Evolutionary conservation across 2,797 vertebrate genomes (phyloP), one percentile per base, ranked within the genome.

Genomic region (Selene dorsalis): DNA sequence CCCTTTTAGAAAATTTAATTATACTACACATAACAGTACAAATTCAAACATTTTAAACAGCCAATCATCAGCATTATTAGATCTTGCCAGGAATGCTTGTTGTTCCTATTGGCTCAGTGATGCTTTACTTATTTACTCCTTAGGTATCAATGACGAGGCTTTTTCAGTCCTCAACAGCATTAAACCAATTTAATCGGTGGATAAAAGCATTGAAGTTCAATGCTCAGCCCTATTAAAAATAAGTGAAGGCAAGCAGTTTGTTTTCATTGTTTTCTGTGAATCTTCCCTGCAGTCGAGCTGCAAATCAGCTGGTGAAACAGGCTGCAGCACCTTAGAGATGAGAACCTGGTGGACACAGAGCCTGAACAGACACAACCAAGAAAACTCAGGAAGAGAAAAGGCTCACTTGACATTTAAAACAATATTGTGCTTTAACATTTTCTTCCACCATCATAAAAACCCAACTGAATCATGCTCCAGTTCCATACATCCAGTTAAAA

Each of bases 401-500:
- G 57, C 24, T 74, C 3, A 2, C 32, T 7, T 18, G 71, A 69
- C 32, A 66, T 39, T 55, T 61, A 26, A 69, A 39, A 69, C 50
- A 35, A 65, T 14, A 72, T 73, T 78, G 56, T 85, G 77, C 77
- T 83, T 86, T 75, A 57, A 85, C 58, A 35, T 57, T 20, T 75
- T 59, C 80, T 80, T 73, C 81, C 84, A 84, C 86, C 86, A 75
- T 81, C 68, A 20, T 56, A 61, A 75, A 61, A 77, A 61, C 66
- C 7, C 72, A 32, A 47, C 10, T 13, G 74, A 75, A 58, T 53
- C 82, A 80, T 67, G 77, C 72, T 61, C 45, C 76, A 73, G 8
- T 35, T 68, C 50, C 65, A 64, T 6, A 68, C 16, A 0, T 57
- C 26, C 58, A n/a, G 2, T 3, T 35, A 39, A 45, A 24, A 0